These are phyloP conservation scores for Ooceraea biroi DNA, from an alignment of 1,140 invertebrate species.

Conservation along the genomic window DNA sequence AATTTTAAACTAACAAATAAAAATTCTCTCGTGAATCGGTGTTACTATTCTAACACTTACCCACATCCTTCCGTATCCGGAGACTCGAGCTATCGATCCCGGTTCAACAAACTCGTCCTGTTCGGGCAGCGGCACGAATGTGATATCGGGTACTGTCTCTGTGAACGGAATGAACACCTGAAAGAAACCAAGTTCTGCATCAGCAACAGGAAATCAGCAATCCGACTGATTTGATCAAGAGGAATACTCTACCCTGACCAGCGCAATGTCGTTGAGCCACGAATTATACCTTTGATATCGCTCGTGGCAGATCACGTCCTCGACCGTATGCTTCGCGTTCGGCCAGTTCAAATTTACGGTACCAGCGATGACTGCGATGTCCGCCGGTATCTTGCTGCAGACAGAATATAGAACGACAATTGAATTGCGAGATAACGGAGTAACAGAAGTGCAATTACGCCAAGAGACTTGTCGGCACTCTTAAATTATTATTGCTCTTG, in stretches of 20 bases:
- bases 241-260: conserved; percentile 63
- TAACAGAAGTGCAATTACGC: too few relatives aligned
- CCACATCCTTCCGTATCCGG: conserved; percentile 71
- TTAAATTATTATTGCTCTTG: too few relatives aligned
- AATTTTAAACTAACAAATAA: too few relatives aligned
- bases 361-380: conserved; percentile 61
- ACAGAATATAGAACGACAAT: neutral
- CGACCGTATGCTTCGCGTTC: neutral
- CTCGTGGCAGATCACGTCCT: conserved; percentile 69
- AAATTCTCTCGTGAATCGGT: too few relatives aligned
- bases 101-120: conserved; percentile 19
- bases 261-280: conserved; percentile 72
- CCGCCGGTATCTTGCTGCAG: neutral
- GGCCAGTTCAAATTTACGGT: conserved; percentile 50
- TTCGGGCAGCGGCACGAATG: conserved; percentile 51
- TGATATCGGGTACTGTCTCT: neutral
- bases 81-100: conserved; percentile 49
- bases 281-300: conserved; percentile 54
- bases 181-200: neutral
- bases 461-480: too few relatives aligned
- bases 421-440: neutral
- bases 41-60: too few relatives aligned
- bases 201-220: neutral
- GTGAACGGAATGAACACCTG: conserved; percentile 57
- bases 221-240: neutral